Evolutionary conservation across 2,113 vertebrate species (phyloP).

Genomic region (Sylvietta virens): DNA sequence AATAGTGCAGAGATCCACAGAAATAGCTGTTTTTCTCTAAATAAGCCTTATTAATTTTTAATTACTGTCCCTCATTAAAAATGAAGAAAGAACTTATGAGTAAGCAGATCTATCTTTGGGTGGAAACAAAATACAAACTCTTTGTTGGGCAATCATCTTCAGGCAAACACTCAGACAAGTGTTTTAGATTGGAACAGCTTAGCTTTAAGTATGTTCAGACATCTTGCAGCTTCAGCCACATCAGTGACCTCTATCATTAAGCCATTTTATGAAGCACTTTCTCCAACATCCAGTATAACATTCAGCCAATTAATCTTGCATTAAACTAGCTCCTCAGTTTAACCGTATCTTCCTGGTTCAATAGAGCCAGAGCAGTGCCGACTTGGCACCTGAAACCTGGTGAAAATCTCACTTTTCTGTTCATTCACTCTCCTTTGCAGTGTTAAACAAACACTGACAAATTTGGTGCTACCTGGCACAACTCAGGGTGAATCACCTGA

Average conservation of each 20-base stretch:
- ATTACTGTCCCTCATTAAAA: slow-evolving; percentile 4
- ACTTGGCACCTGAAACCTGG: neutral
- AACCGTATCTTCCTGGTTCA: neutral
- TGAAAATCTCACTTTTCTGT: neutral
- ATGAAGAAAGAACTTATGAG: neutral
- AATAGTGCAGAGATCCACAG: neutral
- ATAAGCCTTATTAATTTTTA: slow-evolving; percentile 10
- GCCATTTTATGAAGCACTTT: neutral
- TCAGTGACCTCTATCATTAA: neutral
- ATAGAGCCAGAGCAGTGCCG: neutral
- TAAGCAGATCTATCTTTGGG: neutral
- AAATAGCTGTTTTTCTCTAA: neutral
- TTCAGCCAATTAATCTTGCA: neutral
- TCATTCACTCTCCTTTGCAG: neutral
- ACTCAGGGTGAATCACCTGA: neutral
- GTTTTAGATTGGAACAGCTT: neutral
- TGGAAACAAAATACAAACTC: neutral
- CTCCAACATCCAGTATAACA: neutral
- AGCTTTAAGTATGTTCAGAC: neutral
- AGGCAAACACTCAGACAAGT: neutral
- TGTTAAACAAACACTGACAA: neutral
- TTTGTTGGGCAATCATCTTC: neutral
- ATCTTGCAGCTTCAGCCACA: neutral
- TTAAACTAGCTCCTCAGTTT: neutral
- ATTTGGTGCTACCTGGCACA: neutral